Evolutionary conservation across 2,797 vertebrate species (phyloP).

Genomic region (Pipistrellus pipistrellus): DNA sequence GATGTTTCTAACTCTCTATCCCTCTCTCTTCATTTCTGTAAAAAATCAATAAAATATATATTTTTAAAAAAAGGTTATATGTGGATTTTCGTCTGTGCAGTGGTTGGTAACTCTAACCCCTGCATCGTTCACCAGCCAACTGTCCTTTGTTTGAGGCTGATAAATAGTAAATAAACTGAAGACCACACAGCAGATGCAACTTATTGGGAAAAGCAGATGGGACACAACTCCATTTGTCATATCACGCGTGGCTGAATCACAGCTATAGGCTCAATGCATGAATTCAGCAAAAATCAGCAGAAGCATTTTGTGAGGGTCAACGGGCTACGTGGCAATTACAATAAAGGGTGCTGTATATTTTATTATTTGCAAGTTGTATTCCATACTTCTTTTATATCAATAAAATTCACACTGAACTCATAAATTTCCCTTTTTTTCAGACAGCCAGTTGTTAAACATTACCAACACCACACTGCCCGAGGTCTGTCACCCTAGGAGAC

Average conservation of each 20-base stretch:
- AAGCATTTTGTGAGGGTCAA: neutral
- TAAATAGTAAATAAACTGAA: neutral
- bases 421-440: neutral
- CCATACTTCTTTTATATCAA: neutral
- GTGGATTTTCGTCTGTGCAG: neutral
- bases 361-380: neutral
- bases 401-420: constrained; percentile 1
- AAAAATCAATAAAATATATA: too few relatives aligned
- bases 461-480: neutral
- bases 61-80: too few relatives aligned
- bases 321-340: neutral
- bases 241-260: neutral
- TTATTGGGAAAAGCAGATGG: neutral
- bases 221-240: neutral
- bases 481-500: neutral
- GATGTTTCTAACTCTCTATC: too few relatives aligned
- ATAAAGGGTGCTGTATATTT: neutral
- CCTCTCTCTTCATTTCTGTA: too few relatives aligned
- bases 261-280: neutral
- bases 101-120: neutral
- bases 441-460: neutral
- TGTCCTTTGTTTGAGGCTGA: neutral
- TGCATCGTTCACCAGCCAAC: neutral
- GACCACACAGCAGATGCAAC: neutral
- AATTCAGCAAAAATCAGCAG: constrained; percentile 21